Conservation (phyloP, 2,113 vertebrate species). For the Rhadina sibilatrix region DNA sequence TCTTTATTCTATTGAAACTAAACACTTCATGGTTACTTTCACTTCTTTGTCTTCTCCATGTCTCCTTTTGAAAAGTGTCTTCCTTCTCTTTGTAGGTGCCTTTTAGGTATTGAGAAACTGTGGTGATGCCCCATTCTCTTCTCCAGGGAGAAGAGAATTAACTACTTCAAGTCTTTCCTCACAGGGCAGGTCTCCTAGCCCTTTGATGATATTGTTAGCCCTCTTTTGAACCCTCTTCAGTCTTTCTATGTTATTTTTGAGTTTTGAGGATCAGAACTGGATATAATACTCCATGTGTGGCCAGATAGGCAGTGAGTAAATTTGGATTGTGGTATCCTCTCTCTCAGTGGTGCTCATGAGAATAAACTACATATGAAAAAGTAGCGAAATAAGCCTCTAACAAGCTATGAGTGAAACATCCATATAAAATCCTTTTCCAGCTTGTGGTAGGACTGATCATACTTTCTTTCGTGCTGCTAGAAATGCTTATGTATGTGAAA, state of each 20-base stretch:
- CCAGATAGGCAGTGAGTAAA: background rate
- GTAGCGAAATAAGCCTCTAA: background rate
- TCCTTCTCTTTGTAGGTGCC: accelerated
- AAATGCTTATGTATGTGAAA: background rate
- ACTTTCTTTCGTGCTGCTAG: background rate
- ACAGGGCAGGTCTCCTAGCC: background rate
- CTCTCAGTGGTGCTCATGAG: accelerated
- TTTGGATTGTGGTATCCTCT: background rate
- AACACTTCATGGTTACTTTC: background rate
- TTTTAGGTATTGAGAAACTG: background rate
- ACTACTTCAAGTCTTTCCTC: background rate
- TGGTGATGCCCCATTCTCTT: background rate
- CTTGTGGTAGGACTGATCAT: background rate
- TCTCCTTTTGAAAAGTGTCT: background rate
- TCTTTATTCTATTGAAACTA: background rate
- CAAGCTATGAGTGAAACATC: background rate
- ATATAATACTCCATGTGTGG: background rate
- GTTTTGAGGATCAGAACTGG: background rate
- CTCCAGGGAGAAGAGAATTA: background rate
- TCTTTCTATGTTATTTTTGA: background rate
- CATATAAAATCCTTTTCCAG: background rate
- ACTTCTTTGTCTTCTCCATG: background rate
- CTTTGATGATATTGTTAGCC: background rate
- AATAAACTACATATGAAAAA: background rate
- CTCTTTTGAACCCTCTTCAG: background rate